A percentile compares a stretch with the other conserved stretches of the same genome.
Conservation (phyloP, 1,140 invertebrate species). For the Stegodyphus dumicola region DNA sequence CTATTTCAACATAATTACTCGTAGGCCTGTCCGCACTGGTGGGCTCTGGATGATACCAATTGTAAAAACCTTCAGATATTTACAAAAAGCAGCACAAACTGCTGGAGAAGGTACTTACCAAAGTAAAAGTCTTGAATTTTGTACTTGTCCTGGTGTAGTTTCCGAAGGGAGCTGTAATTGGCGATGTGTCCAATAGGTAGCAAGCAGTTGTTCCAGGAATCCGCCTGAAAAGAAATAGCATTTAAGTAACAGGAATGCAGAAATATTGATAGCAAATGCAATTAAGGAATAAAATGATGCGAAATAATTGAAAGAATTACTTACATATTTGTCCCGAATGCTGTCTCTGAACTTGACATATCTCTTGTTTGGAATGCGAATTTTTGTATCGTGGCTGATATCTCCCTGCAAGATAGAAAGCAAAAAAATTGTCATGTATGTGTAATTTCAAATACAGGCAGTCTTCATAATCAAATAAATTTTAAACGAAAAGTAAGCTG, state of each 20-base stretch:
- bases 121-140: slow-evolving; percentile 96
- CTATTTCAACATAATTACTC: no score
- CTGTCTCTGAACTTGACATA: slow-evolving; percentile 89
- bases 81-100: no score
- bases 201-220: slow-evolving; percentile 90
- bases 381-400: slow-evolving; percentile 69
- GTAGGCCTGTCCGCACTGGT: no score
- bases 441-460: background rate
- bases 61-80: no score
- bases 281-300: no score
- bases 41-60: no score
- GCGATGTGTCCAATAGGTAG: slow-evolving; percentile 95
- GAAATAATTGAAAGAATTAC: background rate
- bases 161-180: slow-evolving; percentile 96
- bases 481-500: no score
- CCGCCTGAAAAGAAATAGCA: slow-evolving; percentile 64
- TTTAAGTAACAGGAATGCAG: no score
- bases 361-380: slow-evolving; percentile 80
- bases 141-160: slow-evolving; percentile 96
- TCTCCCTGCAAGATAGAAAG: slow-evolving; percentile 45
- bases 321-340: slow-evolving; percentile 76
- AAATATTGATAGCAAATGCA: no score
- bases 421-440: background rate
- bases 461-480: no score
- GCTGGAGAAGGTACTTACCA: slow-evolving; percentile 52